Conservation (phyloP, 2,797 vertebrate genomes). For the Luscinia megarhynchos region DNA sequence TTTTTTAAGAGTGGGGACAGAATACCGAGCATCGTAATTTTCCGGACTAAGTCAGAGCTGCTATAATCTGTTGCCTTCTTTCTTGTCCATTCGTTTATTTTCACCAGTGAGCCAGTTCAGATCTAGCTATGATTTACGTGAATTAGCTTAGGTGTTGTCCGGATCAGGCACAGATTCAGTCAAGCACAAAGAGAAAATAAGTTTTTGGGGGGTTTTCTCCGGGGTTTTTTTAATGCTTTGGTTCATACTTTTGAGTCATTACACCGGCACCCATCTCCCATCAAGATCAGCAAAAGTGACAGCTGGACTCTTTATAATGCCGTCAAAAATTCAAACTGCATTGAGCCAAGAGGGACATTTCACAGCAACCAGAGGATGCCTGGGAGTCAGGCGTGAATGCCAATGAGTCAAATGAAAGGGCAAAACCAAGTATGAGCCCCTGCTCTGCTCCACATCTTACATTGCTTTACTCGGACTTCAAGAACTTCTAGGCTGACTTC, state of each 20-base stretch:
- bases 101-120: neutral
- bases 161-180: constrained; percentile 19
- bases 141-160: constrained; percentile 5
- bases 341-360: constrained; percentile 66
- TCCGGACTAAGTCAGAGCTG: neutral
- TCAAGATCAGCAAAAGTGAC: constrained; percentile 68
- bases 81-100: constrained; percentile 17
- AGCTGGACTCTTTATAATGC: constrained; percentile 67
- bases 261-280: constrained; percentile 58
- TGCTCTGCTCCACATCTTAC: constrained; percentile 7
- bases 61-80: neutral
- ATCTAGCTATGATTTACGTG: neutral
- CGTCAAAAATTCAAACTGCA: constrained; percentile 65
- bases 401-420: constrained; percentile 68
- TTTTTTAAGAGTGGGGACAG: neutral
- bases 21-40: neutral
- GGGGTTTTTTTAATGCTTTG: neutral
- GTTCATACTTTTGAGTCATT: constrained; percentile 62
- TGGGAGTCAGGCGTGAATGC: constrained; percentile 66
- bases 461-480: neutral
- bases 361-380: constrained; percentile 60
- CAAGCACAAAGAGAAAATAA: neutral
- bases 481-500: neutral
- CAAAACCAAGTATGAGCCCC: constrained; percentile 48
- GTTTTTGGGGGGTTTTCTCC: neutral